Conservation (phyloP, 2,797 vertebrate genomes). For the Rhinichthys osculus region DNA sequence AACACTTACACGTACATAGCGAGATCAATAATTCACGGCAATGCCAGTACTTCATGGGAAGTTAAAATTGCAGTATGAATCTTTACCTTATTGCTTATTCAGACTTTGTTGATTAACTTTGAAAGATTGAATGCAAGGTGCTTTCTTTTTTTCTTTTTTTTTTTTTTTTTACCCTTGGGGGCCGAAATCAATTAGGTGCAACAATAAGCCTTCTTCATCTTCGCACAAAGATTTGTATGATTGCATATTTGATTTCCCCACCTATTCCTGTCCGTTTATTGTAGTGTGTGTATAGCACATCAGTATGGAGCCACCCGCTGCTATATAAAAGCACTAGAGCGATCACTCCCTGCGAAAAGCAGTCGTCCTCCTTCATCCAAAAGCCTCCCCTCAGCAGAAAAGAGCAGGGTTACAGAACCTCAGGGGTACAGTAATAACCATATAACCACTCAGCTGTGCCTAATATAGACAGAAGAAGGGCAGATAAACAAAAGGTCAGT, state of each 20-base stretch:
- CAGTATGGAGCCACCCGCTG: slow-evolving; percentile 23
- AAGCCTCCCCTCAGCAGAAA: slow-evolving; percentile 45
- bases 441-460: slow-evolving; percentile 45
- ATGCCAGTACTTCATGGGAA: background rate
- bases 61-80: slow-evolving; percentile 5
- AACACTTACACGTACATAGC: background rate
- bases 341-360: slow-evolving; percentile 16
- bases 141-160: background rate
- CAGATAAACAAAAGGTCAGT: slow-evolving; percentile 52
- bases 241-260: slow-evolving; percentile 68
- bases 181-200: slow-evolving; percentile 61
- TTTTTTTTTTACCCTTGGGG: slow-evolving; percentile 26
- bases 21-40: background rate
- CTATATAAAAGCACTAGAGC: slow-evolving; percentile 46
- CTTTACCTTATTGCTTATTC: background rate
- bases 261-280: slow-evolving; percentile 56
- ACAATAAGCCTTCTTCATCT: slow-evolving; percentile 60
- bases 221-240: slow-evolving; percentile 57
- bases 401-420: slow-evolving; percentile 28
- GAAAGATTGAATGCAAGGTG: slow-evolving; percentile 39
- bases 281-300: slow-evolving; percentile 31
- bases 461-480: slow-evolving; percentile 46
- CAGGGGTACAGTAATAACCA: slow-evolving; percentile 42
- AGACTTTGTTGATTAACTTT: background rate
- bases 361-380: slow-evolving; percentile 17